A percentile compares a stretch with the other conserved stretches of the same genome.
These are phyloP conservation scores for Stegastes partitus DNA, from an alignment of 2,113 vertebrate species.

Conservation along the genomic window DNA sequence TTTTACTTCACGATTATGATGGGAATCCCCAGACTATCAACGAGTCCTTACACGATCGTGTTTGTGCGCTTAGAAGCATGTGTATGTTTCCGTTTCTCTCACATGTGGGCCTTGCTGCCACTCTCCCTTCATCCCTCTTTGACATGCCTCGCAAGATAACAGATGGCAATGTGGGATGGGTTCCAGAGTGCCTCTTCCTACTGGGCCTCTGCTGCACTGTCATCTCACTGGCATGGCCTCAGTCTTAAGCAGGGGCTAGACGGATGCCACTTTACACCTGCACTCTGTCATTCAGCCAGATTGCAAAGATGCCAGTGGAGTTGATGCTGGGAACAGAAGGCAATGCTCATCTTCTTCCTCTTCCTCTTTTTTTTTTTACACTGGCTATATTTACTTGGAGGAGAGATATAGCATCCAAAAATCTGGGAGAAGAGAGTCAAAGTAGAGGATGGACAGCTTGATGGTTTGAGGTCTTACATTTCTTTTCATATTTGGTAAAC, in stretches of 20 bases:
- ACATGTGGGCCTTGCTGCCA: neutral
- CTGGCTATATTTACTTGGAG: neutral
- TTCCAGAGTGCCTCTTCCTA: conserved; percentile 49
- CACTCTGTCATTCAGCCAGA: conserved; percentile 48
- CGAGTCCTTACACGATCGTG: neutral
- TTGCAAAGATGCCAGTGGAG: conserved; percentile 32
- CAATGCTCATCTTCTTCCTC: conserved; percentile 10
- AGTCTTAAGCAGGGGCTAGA: conserved; percentile 62
- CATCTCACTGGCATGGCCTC: conserved; percentile 60
- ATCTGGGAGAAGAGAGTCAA: conserved; percentile 11
- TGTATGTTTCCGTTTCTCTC: conserved; percentile 6
- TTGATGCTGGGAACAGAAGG: conserved; percentile 28
- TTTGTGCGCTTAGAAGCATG: neutral
- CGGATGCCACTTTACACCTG: conserved; percentile 58
- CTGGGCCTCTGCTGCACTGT: conserved; percentile 35
- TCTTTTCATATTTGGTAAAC: conserved; percentile 3
- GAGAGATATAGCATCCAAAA: conserved; percentile 12
- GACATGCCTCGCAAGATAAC: conserved; percentile 63
- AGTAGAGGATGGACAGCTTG: conserved; percentile 11
- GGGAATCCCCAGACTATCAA: neutral
- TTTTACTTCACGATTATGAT: neutral
- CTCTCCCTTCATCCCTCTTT: conserved; percentile 12
- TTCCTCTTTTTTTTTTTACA: neutral
- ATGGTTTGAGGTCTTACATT: conserved; percentile 18
- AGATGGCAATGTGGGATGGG: conserved; percentile 73